Evolutionary conservation across 1,140 invertebrate species (phyloP), one percentile per base, ranked within the genome.

Genomic region (Chironomus tepperi): DNA sequence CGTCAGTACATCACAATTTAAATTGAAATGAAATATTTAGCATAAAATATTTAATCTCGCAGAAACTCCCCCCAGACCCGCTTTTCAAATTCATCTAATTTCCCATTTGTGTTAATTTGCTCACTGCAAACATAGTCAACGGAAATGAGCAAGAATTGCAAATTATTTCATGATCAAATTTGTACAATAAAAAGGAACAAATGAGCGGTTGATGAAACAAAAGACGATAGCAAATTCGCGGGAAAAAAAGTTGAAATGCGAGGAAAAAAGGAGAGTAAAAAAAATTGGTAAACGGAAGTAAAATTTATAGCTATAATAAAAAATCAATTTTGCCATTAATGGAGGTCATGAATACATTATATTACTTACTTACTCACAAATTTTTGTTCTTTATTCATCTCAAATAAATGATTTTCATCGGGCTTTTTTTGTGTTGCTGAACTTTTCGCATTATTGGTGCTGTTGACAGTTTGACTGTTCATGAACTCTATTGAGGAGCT

Each of bases 261-360:
- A 34, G 1, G n/a, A 34, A 34, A 34, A 34, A 34, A 34, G 24
- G 24, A 5, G 24, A 34, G 24, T 34, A 34, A 34, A 34, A 34
- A 34, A 34, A 57, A 57, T 57, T n/a, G n/a, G 8, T 15, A 15
- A 57, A 8, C 47, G 47, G 47, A 57, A 57, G 47, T 57, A 57
- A 57, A 57, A 57, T 57, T 57, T 57, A 57, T 57, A n/a, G 47
- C 47, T 57, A 10, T 57, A 57, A 57, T 57, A 57, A 57, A 57
- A 57, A 57, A 57, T 57, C 47, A 57, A 57, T 57, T 57, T 57
- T 57, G 47, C 47, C 12, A 57, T 57, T 57, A 57, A 57, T 57
- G 47, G n/a, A 57, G 47, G 47, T 57, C 47, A 57, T 57, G 47
- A 57, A 57, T 57, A 57, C 47, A 57, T 57, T 57, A 57, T 34